A percentile compares a stretch with the other conserved stretches of the same genome.
Evolutionary conservation across 92 coral and sea anemone species (phyloP).

Genomic region (Scolanthus callimorphus): DNA sequence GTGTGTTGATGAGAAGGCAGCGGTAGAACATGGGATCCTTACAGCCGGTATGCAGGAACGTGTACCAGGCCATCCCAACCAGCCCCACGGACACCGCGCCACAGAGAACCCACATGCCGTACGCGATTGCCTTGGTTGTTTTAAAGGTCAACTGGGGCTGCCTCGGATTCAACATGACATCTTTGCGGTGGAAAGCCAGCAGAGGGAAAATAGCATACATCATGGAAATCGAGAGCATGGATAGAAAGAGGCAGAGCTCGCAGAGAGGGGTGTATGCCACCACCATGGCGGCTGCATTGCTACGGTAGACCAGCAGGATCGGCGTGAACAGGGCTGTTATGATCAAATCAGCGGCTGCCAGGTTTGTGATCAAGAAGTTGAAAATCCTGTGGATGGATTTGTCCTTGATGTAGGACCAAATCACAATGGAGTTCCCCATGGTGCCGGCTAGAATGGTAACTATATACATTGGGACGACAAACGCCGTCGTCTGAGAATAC

Average conservation of each 20-base stretch:
- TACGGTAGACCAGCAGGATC: constrained; percentile 77
- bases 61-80: constrained; percentile 65
- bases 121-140: constrained; percentile 57
- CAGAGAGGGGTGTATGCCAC: constrained; percentile 82
- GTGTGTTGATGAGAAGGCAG: constrained; percentile 71
- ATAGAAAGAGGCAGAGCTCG: constrained; percentile 61
- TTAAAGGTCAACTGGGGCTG: constrained; percentile 56
- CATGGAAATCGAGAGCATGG: constrained; percentile 80
- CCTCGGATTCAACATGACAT: constrained; percentile 67
- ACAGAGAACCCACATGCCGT: constrained; percentile 65
- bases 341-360: constrained; percentile 78
- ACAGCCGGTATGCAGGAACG: constrained; percentile 44
- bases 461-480: constrained; percentile 68
- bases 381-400: constrained; percentile 53
- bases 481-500: constrained; percentile 61
- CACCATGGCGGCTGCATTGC: constrained; percentile 62
- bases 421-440: constrained; percentile 72
- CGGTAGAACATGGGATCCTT: constrained; percentile 81
- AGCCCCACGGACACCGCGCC: constrained; percentile 45
- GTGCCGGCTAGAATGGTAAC: constrained; percentile 65
- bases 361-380: constrained; percentile 75
- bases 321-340: constrained; percentile 80
- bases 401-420: constrained; percentile 66
- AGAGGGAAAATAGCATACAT: constrained; percentile 83
- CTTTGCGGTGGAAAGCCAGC: constrained; percentile 79